Evolutionary conservation across 2,888 invertebrate genomes (phyloP), one percentile per base, ranked within the genome.

Genomic region (Himalopsyche tibetana): DNA sequence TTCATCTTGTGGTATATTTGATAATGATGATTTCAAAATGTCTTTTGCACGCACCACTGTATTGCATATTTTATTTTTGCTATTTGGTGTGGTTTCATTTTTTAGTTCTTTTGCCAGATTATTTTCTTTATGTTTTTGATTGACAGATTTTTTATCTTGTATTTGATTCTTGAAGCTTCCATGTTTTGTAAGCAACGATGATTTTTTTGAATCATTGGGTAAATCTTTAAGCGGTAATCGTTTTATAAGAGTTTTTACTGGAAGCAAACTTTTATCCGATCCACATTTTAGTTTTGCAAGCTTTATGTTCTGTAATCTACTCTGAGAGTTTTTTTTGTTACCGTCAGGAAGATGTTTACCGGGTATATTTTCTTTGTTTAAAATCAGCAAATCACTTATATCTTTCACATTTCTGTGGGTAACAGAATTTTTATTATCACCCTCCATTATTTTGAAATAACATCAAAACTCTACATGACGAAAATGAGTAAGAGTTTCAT

Each of bases 331-430:
- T 74, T 38, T 74, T 36, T 74, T 74, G 36, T 74, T 4, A 3
- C 5, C 12, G 12, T 74, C 74, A 3, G 74, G 15, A 38, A 36
- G 38, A 38, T 36, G 36, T 36, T 28, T 36, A 74, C 38, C 36
- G 4, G 74, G 38, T 36, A 74, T 36, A 74, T 74, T 74, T 36
- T 74, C 74, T 74, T 74, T 74, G n/a, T 74, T 74, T 36, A 5
- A 36, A 15, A 36, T 36, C 36, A 6, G 4, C 12, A 36, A 36
- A 74, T 74, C 74, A 74, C 15, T 74, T 19, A 36, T 74, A 38
- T 74, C 74, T 74, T 38, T 74, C 36, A 74, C 36, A 74, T 36
- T 36, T 36, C 74, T 74, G 38, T 38, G 74, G 12, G 36, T 12
- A 12, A 11, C 12, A 19, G 38, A 36, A 12, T 9, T 74, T 36